Base-by-base conservation (phyloP, 1,140 invertebrate species). In the Eupristina koningsbergeri region DNA sequence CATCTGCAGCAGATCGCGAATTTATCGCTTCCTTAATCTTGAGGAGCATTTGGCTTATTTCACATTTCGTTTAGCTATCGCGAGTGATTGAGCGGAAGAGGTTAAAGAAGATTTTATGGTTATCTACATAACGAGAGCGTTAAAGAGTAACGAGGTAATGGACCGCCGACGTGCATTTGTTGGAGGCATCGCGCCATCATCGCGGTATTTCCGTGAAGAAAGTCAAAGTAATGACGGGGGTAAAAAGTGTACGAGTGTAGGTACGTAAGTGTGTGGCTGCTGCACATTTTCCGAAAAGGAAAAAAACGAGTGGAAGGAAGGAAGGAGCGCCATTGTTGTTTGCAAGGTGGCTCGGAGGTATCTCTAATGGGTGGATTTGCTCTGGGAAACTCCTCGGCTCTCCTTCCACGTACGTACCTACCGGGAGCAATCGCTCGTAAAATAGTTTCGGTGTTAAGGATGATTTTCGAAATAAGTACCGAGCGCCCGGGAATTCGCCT, bases 61-160 rank as follows among this genome's bases (percentile, higher is more conserved):
- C 34, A 29, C n/a, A n/a, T 75, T 41, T 29, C 39, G 39, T 29
- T 41, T 0, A 29, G 39, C 6, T 41, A 29, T 50, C 75, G 31
- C 22, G 61, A 45, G n/a, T 11, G 76, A 41, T 22, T 22, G 64
- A 36, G 36, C 74, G 73, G 78, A 73, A 80, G 53, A 84, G 19
- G 26, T 50, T 22, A 41, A 85, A 81, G 79, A 85, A 77, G 84
- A 85, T 77, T 85, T 81, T 47, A 85, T 78, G 74, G 79, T 71
- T 71, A 81, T 81, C 79, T 77, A 50, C 73, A 73, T 81, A 85
- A 81, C 84, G 61, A 85, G 73, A 77, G 74, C 84, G 58, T 85
- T 81, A 81, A 85, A 85, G 79, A 85, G 81, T 81, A 85, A 85
- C 84, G 84, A 84, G 39, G 41, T 81, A 84, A 84, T 84, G 77